A percentile compares a stretch with the other conserved stretches of the same genome.
Evolutionary conservation across 2,888 invertebrate species (phyloP).

Genomic region (Cheilosia grossa): DNA sequence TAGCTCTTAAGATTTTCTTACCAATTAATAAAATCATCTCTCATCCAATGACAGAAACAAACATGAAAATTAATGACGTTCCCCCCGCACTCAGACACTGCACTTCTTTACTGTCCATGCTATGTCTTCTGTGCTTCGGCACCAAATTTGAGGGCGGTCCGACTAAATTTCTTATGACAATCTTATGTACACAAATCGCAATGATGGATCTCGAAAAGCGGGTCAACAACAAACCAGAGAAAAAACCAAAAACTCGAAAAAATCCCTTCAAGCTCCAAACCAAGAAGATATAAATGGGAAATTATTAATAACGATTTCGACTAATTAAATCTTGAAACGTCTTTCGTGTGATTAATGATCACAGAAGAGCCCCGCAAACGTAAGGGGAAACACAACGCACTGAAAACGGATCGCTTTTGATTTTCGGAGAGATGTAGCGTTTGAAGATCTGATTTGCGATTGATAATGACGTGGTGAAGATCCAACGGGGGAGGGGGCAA

Average conservation of each 20-base stretch:
- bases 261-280: slow-evolving; percentile 17
- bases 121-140: slow-evolving; percentile 31
- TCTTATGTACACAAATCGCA: slow-evolving; percentile 42
- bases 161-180: slow-evolving; percentile 53
- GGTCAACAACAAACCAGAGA: slow-evolving; percentile 29
- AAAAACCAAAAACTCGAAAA: background rate
- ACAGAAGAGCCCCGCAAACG: slow-evolving; percentile 9
- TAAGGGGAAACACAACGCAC: slow-evolving; percentile 1
- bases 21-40: slow-evolving; percentile 68
- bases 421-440: background rate
- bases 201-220: slow-evolving; percentile 33
- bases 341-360: slow-evolving; percentile 68
- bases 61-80: slow-evolving; percentile 49
- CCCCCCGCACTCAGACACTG: slow-evolving; percentile 38
- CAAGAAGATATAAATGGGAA: slow-evolving; percentile 32
- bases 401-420: slow-evolving; percentile 47
- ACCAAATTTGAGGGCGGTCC: slow-evolving; percentile 35
- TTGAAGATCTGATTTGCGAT: slow-evolving; percentile 59
- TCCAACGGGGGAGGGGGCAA: background rate
- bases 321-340: slow-evolving; percentile 73
- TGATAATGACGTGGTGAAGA: slow-evolving; percentile 32
- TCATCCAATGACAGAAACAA: slow-evolving; percentile 28
- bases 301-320: slow-evolving; percentile 69
- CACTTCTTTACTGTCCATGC: slow-evolving; percentile 42
- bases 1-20: slow-evolving; percentile 37